phyloP scores from a whole-genome alignment of 2,888 invertebrate species.

The Aphodius granarius region DNA sequence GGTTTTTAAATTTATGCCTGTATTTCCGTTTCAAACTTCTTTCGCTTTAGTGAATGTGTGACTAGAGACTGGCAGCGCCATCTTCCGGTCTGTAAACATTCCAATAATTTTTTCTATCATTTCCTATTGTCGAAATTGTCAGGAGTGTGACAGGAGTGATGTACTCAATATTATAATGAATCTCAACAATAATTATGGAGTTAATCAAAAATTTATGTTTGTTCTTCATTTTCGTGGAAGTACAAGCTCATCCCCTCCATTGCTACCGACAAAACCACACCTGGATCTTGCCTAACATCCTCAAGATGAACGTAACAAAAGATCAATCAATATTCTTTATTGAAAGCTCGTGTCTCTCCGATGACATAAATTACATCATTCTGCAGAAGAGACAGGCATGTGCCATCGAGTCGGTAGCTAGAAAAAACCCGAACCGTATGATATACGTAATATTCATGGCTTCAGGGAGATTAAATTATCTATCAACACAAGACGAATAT shows the following conservation, averaged over 20 bases:
- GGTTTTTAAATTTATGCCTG: background rate
- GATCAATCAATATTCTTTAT: constrained; percentile 66
- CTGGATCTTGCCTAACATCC: constrained; percentile 44
- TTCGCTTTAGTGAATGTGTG: too few relatives aligned
- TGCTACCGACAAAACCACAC: background rate
- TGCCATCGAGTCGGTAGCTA: constrained; percentile 69
- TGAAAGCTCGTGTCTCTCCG: constrained; percentile 64
- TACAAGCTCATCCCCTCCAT: background rate
- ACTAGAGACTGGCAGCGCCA: too few relatives aligned
- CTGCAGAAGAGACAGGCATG: constrained; percentile 65
- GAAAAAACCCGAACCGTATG: constrained; percentile 60
- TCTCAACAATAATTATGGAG: background rate
- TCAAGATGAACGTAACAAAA: constrained; percentile 41
- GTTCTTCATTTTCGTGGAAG: background rate
- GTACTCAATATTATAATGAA: background rate
- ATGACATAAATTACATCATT: constrained; percentile 48
- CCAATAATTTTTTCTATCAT: too few relatives aligned
- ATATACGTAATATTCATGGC: constrained; percentile 61
- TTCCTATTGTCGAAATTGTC: too few relatives aligned
- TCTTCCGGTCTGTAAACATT: too few relatives aligned
- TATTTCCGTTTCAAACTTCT: background rate
- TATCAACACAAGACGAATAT: constrained; percentile 29
- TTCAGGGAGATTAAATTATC: constrained; percentile 46
- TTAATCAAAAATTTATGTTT: background rate
- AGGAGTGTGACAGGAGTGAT: background rate